Evolutionary conservation across 2,888 invertebrate genomes (phyloP).

Genomic region (Syrista parreyssii): DNA sequence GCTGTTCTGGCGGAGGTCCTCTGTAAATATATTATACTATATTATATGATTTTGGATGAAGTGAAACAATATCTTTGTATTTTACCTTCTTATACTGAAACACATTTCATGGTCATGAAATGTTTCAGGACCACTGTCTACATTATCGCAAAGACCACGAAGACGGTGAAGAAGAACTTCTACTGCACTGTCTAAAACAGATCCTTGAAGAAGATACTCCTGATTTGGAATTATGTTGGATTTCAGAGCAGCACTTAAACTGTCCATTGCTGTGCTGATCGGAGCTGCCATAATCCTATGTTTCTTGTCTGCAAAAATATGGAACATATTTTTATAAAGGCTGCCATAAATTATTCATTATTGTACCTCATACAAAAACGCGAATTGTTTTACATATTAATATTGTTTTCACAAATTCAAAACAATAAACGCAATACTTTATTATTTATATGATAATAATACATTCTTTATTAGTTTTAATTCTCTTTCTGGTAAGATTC

Average conservation of each 20-base stretch:
- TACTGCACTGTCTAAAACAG: slow-evolving; percentile 90
- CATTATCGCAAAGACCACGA: slow-evolving; percentile 92
- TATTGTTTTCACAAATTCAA: neutral
- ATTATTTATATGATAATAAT: neutral
- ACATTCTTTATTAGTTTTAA: neutral
- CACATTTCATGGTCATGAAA: slow-evolving; percentile 96
- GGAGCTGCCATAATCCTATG: slow-evolving; percentile 61
- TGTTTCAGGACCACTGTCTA: slow-evolving; percentile 88
- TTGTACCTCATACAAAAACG: neutral
- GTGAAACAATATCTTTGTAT: neutral
- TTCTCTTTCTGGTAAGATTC: no score
- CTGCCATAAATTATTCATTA: neutral
- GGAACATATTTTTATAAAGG: no score
- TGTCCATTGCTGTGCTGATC: slow-evolving; percentile 79
- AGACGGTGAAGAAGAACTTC: slow-evolving; percentile 89
- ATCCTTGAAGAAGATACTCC: slow-evolving; percentile 93
- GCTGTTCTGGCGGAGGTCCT: slow-evolving; percentile 63
- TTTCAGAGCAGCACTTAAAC: slow-evolving; percentile 81
- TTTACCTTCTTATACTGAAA: slow-evolving; percentile 77
- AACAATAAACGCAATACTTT: neutral
- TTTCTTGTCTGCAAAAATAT: neutral
- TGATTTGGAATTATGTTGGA: slow-evolving; percentile 92
- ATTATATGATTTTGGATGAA: neutral
- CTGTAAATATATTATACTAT: slow-evolving; percentile 29
- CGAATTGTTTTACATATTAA: neutral